A percentile compares a stretch with the other conserved stretches of the same genome.
These are phyloP conservation scores for Rhinella marina DNA, from an alignment of 2,797 vertebrate genomes.

Conservation along the genomic window DNA sequence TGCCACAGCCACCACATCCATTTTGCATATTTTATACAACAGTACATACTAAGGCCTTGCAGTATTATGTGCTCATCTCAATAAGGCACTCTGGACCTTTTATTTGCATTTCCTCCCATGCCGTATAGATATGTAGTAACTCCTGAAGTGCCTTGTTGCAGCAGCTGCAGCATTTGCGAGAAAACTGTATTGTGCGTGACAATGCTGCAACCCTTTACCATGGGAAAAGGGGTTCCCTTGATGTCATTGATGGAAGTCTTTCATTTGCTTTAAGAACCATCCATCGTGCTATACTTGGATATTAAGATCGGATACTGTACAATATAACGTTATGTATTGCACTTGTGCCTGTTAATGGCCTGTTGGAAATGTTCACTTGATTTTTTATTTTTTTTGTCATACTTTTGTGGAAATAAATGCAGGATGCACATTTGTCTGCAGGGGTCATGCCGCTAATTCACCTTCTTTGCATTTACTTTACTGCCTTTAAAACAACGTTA, in stretches of 20 bases:
- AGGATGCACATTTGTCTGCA: constrained; percentile 9
- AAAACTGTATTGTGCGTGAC: constrained; percentile 1
- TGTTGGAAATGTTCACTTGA: constrained; percentile 11
- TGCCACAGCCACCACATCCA: not conserved
- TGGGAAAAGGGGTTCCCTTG: constrained; percentile 1
- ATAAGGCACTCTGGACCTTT: constrained; percentile 52
- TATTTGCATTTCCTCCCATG: constrained; percentile 1
- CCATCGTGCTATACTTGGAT: constrained; percentile 24
- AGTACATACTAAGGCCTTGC: constrained; percentile 27
- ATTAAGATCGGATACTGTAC: constrained; percentile 2
- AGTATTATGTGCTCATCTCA: constrained; percentile 53
- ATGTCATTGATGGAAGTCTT: constrained; percentile 13
- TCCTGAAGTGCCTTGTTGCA: constrained; percentile 62
- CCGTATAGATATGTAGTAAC: constrained; percentile 22
- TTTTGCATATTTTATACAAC: constrained; percentile 3
- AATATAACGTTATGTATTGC: not conserved
- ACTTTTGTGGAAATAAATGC: constrained; percentile 43
- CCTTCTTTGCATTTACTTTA: not conserved
- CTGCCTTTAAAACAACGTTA: not conserved
- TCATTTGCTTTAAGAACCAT: constrained; percentile 40
- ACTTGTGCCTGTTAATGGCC: constrained; percentile 29
- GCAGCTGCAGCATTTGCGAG: constrained; percentile 19
- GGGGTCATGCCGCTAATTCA: not conserved
- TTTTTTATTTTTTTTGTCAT: constrained; percentile 29
- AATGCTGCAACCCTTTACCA: constrained; percentile 39